Conservation (phyloP, 2,888 invertebrate genomes). For the Branchipolynoe longqiensis region DNA sequence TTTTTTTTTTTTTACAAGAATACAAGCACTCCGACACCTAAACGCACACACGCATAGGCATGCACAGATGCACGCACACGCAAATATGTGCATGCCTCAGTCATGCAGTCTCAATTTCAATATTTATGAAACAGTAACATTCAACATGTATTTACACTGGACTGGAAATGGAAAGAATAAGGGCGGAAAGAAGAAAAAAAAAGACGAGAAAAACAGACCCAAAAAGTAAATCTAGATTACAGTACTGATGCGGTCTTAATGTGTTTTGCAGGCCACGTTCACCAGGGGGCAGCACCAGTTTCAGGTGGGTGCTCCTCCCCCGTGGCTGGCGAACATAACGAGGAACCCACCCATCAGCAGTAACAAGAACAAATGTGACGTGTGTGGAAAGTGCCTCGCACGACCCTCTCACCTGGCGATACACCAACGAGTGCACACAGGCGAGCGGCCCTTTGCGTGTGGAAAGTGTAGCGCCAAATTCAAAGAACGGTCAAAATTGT, state of each 20-base stretch:
- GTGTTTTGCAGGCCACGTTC: conserved; percentile 18
- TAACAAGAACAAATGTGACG: conserved; percentile 33
- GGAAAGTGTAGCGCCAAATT: conserved; percentile 25
- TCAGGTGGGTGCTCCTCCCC: conserved; percentile 3
- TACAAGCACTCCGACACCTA: too few species aligned
- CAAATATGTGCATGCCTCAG: too few species aligned
- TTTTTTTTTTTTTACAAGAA: too few species aligned
- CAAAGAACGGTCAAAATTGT: conserved; percentile 42
- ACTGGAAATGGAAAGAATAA: too few species aligned
- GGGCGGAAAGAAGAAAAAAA: too few species aligned
- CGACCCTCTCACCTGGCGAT: conserved; percentile 44
- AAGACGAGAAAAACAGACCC: too few species aligned
- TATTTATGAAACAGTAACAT: too few species aligned
- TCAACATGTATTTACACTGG: too few species aligned
- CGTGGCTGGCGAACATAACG: conserved; percentile 4
- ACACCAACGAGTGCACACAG: conserved; percentile 51
- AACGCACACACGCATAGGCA: too few species aligned
- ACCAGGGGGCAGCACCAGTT: background rate
- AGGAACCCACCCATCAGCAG: conserved; percentile 3
- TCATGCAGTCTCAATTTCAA: too few species aligned
- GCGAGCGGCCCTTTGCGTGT: conserved; percentile 36
- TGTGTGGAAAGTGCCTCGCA: conserved; percentile 39
- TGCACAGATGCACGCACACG: too few species aligned
- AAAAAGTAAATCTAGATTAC: too few species aligned
- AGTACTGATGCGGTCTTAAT: conserved; percentile 25